These are phyloP conservation scores for Zeus faber DNA, from an alignment of 2,113 vertebrate genomes.

Conservation along the genomic window DNA sequence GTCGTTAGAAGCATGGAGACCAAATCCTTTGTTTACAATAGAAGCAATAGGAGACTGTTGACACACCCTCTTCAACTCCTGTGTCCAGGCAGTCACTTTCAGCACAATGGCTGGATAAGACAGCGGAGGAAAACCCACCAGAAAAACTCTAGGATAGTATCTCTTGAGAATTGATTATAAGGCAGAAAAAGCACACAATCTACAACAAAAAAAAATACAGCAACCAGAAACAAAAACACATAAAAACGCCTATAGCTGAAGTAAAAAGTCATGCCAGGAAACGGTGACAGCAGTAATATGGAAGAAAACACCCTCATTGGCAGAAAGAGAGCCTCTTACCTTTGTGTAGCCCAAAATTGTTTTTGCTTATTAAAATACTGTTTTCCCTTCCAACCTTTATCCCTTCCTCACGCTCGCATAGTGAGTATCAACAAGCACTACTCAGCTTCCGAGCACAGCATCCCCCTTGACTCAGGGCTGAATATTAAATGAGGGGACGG, in stretches of 20 bases:
- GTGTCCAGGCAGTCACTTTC: constrained; percentile 34
- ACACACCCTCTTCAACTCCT: constrained; percentile 68
- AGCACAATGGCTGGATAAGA: constrained; percentile 50
- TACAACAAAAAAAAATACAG: constrained; percentile 10
- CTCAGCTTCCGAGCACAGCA: constrained; percentile 40
- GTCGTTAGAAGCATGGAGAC: neutral
- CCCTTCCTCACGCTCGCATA: constrained; percentile 35
- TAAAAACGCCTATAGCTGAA: too few species aligned
- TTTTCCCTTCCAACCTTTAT: constrained; percentile 20
- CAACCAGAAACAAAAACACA: constrained; percentile 16
- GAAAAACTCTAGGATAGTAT: constrained; percentile 18
- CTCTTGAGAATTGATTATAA: constrained; percentile 11
- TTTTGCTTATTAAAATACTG: neutral
- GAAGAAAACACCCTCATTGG: neutral
- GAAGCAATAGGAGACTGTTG: constrained; percentile 50
- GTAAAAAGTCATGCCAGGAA: too few species aligned
- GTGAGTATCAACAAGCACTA: constrained; percentile 58
- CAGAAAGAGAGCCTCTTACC: constrained; percentile 44
- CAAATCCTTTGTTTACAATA: constrained; percentile 67
- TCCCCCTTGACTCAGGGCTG: constrained; percentile 54
- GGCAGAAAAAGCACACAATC: neutral
- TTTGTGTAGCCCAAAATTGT: constrained; percentile 29
- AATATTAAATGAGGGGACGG: constrained; percentile 74
- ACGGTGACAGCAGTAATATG: too few species aligned
- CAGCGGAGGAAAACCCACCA: constrained; percentile 42